Base-by-base conservation (phyloP, 1,140 invertebrate species). In the Drosophila rhopaloa region DNA sequence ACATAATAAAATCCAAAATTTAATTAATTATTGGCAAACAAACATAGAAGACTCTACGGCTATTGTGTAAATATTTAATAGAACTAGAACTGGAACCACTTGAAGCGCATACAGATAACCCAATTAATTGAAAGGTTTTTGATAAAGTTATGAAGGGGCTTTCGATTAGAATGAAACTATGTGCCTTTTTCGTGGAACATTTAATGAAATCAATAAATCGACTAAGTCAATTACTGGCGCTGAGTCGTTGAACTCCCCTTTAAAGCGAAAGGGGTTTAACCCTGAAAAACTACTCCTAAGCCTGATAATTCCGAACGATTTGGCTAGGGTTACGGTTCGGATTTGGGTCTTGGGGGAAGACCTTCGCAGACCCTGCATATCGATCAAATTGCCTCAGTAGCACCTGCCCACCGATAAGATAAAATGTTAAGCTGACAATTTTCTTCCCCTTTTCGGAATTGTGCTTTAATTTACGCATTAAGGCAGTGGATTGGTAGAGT, bases 101-200 rank as follows among this genome's bases (percentile, higher is more conserved):
- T 66, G 48, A 88, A 27, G 56, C 72, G 47, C 51, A 44, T 19
- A 35, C 62, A 84, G 84, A 89, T 89, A 89, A 89, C 84, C 84
- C 84, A 89, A 89, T 89, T 90, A 89, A 90, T 81, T 84, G 81
- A 89, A 90, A 89, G 80, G 63, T 89, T 89, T 81, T 88, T 65
- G 84, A 88, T 88, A 88, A 84, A 89, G 84, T 89, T 83, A 66
- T 80, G 79, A 89, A 80, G 76, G 83, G 76, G 55, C 37, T 37
- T 81, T 77, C 77, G 83, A 88, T 88, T 89, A 83, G 84, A 66
- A 61, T 59, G 47, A 32, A 56, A 47, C 41, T 32, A 32, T 32
- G 48, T 32, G 38, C 14, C 38, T 32, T 27, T 37, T 27, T 11
- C n/a, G 19, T 70, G 63, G 37, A 47, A 27, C 51, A 58, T 47